Conservation (phyloP, 2,888 invertebrate genomes). For the Hecatera dysodea region DNA sequence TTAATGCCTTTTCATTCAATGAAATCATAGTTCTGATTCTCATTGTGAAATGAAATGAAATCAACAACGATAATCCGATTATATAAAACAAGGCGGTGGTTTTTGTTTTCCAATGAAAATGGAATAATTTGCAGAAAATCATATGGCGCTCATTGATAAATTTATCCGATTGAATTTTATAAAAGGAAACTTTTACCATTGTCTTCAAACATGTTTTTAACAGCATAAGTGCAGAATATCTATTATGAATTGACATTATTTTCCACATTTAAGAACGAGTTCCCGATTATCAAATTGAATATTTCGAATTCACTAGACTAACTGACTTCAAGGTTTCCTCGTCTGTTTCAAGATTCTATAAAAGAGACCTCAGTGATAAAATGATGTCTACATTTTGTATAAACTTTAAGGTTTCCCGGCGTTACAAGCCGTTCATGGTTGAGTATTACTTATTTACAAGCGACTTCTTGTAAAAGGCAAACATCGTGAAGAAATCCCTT, state of each 20-base stretch:
- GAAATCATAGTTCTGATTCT: neutral
- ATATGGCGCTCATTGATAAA: neutral
- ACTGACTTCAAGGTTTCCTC: neutral
- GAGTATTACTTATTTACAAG: slow-evolving; percentile 34
- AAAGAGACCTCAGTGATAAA: neutral
- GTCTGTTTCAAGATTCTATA: neutral
- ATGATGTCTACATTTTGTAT: neutral
- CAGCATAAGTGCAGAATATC: neutral
- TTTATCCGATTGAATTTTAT: neutral
- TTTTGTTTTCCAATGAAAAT: neutral
- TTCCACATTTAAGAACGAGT: neutral
- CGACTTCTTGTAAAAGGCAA: slow-evolving; percentile 27
- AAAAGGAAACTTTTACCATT: neutral
- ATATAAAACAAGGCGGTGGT: neutral
- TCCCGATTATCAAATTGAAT: neutral
- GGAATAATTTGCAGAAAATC: neutral
- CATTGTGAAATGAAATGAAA: neutral
- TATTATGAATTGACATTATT: neutral
- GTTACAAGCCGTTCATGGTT: neutral
- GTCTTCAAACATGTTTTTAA: neutral
- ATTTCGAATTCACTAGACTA: neutral
- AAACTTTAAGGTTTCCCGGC: neutral
- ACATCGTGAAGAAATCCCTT: slow-evolving; percentile 31
- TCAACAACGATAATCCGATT: neutral
- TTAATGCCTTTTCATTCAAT: neutral